These are phyloP conservation scores for Neotoxoptera formosana DNA, from an alignment of 1,140 invertebrate species.

Conservation along the genomic window DNA sequence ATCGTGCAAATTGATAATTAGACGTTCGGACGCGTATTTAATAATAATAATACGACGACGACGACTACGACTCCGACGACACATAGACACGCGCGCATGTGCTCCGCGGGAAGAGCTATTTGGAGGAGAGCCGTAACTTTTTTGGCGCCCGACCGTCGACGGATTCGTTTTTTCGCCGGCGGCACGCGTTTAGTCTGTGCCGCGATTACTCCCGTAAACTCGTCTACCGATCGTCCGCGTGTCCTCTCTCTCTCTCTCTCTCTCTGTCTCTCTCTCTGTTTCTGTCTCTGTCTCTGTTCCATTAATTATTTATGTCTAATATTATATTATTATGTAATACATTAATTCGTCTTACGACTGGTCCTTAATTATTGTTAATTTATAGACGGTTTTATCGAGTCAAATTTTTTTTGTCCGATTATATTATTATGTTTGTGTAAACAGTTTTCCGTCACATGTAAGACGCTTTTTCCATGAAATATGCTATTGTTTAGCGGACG, in stretches of 20 bases:
- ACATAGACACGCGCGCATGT: slow-evolving; percentile 25
- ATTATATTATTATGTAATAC: background rate
- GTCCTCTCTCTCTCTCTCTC: background rate
- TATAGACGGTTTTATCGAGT: too few relatives aligned
- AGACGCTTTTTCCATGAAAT: too few relatives aligned
- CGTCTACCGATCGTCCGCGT: background rate
- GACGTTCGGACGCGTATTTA: background rate
- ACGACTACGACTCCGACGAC: background rate
- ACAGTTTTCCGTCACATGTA: too few relatives aligned
- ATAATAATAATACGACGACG: background rate
- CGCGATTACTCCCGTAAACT: slow-evolving; percentile 32
- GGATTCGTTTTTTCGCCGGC: slow-evolving; percentile 47
- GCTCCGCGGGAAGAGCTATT: slow-evolving; percentile 17
- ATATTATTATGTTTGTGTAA: too few relatives aligned
- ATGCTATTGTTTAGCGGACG: too few relatives aligned
- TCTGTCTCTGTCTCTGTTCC: too few relatives aligned
- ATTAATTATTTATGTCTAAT: background rate
- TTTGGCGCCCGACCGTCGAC: slow-evolving; percentile 42
- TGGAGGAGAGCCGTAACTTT: slow-evolving; percentile 22
- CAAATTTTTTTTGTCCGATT: too few relatives aligned
- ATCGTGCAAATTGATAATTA: background rate
- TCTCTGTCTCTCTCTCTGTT: background rate
- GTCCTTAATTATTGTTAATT: too few relatives aligned
- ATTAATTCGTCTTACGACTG: too few relatives aligned
- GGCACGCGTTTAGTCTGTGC: slow-evolving; percentile 43